phyloP scores from a whole-genome alignment of 2,113 vertebrate species.

The Ancistrus triradiatus region DNA sequence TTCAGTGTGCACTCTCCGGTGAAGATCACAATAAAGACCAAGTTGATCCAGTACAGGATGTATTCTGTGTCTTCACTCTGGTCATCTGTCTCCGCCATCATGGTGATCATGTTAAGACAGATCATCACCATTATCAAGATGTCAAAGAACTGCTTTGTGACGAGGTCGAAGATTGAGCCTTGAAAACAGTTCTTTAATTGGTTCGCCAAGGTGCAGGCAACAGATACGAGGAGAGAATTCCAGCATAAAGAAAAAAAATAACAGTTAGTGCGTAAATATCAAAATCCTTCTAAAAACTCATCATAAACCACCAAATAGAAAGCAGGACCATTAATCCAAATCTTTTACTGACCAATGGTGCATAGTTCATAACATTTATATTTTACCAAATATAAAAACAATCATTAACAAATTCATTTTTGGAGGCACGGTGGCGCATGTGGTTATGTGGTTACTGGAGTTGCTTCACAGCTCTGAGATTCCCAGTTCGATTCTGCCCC shows the following conservation, averaged over 20 bases:
- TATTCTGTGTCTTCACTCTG: constrained; percentile 76
- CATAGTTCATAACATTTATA: too few species aligned
- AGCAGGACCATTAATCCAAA: too few species aligned
- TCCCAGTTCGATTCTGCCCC: too few species aligned
- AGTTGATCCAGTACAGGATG: constrained; percentile 80
- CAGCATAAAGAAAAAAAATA: constrained; percentile 8
- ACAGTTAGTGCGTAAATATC: neutral
- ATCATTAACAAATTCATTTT: too few species aligned
- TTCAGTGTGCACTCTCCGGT: constrained; percentile 83
- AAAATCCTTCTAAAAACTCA: too few species aligned
- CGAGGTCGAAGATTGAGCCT: constrained; percentile 84
- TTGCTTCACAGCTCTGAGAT: too few species aligned
- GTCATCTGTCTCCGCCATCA: constrained; percentile 96
- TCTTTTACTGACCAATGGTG: too few species aligned
- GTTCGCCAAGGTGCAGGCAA: constrained; percentile 42
- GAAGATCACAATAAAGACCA: constrained; percentile 88
- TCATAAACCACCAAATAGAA: too few species aligned
- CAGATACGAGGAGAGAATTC: neutral
- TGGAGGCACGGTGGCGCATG: too few species aligned
- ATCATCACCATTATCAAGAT: constrained; percentile 93
- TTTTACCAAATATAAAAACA: too few species aligned
- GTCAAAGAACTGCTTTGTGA: constrained; percentile 86
- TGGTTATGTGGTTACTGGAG: too few species aligned
- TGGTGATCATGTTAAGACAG: constrained; percentile 95
- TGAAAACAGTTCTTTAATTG: constrained; percentile 75